A percentile compares a stretch with the other conserved stretches of the same genome.
phyloP scores from a whole-genome alignment of 2,113 vertebrate species.

The Muntiacus reevesi region DNA sequence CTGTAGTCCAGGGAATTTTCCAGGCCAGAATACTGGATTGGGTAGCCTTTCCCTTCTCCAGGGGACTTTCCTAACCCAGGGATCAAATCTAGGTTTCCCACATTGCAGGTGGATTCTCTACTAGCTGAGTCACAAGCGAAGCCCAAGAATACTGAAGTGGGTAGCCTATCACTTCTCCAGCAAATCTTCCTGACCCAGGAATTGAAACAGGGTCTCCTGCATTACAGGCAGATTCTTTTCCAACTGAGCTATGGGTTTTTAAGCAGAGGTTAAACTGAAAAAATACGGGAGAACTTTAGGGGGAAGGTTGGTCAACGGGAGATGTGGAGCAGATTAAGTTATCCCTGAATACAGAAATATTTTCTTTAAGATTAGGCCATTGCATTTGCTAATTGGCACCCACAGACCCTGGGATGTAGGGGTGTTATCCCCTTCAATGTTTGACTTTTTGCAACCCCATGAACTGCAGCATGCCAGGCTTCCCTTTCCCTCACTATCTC shows the following conservation, averaged over 20 bases:
- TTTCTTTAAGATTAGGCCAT: background rate
- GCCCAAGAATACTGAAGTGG: background rate
- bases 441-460: background rate
- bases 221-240: background rate
- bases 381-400: background rate
- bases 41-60: background rate
- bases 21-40: background rate
- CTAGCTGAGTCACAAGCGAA: background rate
- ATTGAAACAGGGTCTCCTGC: accelerated
- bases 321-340: background rate
- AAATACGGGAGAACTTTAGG: background rate
- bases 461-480: background rate
- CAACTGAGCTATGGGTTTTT: background rate
- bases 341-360: background rate
- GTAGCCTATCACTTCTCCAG: background rate
- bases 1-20: background rate
- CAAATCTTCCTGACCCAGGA: accelerated
- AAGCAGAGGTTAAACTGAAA: background rate
- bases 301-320: background rate
- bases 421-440: background rate
- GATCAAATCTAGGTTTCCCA: background rate
- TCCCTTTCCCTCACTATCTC: background rate
- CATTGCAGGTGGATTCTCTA: background rate
- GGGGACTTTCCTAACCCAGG: background rate
- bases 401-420: background rate